These are phyloP conservation scores for Clistopyga incitator DNA, from an alignment of 2,888 invertebrate genomes.

Conservation along the genomic window DNA sequence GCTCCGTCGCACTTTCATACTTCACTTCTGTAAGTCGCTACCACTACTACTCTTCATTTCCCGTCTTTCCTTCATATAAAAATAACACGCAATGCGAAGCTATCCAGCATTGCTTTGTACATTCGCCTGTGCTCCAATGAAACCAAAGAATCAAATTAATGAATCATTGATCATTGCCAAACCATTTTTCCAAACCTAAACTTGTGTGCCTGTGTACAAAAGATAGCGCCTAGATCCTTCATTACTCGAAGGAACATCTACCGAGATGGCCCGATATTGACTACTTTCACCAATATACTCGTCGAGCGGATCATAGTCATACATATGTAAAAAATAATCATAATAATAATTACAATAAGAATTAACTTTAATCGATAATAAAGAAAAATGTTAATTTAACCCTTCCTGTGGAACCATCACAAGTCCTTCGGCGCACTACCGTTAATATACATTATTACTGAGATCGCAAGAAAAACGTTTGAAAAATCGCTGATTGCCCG, in stretches of 20 bases:
- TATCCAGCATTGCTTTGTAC: conserved; percentile 84
- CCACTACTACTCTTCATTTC: conserved; percentile 45
- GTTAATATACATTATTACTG: conserved; percentile 64
- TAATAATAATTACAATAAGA: conserved; percentile 29
- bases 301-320: conserved; percentile 55
- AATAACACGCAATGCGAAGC: conserved; percentile 83
- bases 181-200: conserved; percentile 65
- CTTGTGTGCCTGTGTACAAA: conserved; percentile 52
- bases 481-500: conserved; percentile 52
- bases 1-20: background rate
- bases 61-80: conserved; percentile 80
- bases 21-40: conserved; percentile 47
- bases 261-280: conserved; percentile 54
- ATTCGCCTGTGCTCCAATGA: conserved; percentile 84
- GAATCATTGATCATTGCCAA: conserved; percentile 71
- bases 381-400: conserved; percentile 33
- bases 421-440: conserved; percentile 53
- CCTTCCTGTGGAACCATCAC: conserved; percentile 51
- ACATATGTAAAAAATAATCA: conserved; percentile 39
- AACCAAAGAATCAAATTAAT: conserved; percentile 75
- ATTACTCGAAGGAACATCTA: conserved; percentile 50
- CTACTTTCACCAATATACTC: conserved; percentile 56
- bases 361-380: conserved; percentile 33
- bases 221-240: conserved; percentile 51
- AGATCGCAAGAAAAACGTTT: conserved; percentile 57